Base-by-base conservation (phyloP, 2,113 vertebrate species). In the Pangasianodon gigas region DNA sequence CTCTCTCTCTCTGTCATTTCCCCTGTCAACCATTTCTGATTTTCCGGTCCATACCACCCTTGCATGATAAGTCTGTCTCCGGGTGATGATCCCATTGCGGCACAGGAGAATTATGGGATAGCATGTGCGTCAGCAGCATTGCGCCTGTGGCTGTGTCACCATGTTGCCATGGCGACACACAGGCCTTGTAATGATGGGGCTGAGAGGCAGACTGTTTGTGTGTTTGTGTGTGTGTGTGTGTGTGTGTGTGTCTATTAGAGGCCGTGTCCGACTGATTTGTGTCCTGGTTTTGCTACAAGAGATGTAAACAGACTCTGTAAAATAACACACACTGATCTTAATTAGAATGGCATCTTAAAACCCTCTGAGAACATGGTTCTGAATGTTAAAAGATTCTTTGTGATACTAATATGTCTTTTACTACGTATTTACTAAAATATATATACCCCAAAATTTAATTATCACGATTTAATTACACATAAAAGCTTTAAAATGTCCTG, bases 121-220 rank as follows among this genome's bases (percentile, higher is more conserved):
- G 44, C 14, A 58, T 87, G 92, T 92, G 79, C 91, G 91, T 93
- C 89, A 92, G 89, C 92, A 88, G 90, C 91, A 90, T 80, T 60
- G 32, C 60, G 26, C 74, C 82, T 6, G 74, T 89, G 74, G 58
- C 60, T 80, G 87, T 86, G 87, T 75, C 84, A 26, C 44, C 18
- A 77, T 41, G 87, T 91, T 91, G 90, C 71, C 87, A 87, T 91
- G 87, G 90, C 52, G 65, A 89, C 90, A 41, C n/a, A 32, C 37
- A 54, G 88, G 77, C 77, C 88, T 65, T n/a, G 41, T 83, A 91
- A 71, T 60, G 60, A 77, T n/a, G 69, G 26, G 54, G 62, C 26
- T 46, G 65, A 82, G 62, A 58, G 13, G 60, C 82, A 41, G 54
- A 52, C 46, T 58, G n/a, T 44, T 48, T 60, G 69, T 19, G 62